phyloP scores from a whole-genome alignment of 2,888 invertebrate genomes.

The Lepidonotus clava region DNA sequence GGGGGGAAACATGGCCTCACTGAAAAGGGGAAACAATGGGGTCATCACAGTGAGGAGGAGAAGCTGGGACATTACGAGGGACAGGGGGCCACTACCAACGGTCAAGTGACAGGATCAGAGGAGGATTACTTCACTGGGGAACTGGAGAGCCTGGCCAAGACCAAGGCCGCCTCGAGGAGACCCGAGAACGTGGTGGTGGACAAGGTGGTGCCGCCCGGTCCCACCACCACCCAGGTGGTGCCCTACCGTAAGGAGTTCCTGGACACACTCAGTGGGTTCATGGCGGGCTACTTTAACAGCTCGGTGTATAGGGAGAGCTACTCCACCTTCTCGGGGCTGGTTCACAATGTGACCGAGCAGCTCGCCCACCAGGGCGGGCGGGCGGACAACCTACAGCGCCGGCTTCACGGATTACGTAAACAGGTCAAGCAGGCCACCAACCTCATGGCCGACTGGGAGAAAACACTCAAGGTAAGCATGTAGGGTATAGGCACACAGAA shows the following conservation, averaged over 20 bases:
- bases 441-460: background rate
- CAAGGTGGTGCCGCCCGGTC: background rate
- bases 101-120: background rate
- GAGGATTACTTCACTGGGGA: background rate
- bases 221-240: background rate
- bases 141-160: background rate
- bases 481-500: too few species aligned
- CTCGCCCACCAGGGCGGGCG: background rate
- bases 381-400: background rate
- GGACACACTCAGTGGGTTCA: background rate
- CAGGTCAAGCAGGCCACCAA: conserved; percentile 7
- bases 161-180: background rate
- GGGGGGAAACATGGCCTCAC: background rate
- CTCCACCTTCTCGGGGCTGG: background rate
- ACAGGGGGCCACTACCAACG: background rate
- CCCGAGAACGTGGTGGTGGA: background rate
- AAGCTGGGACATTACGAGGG: background rate
- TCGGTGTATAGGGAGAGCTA: background rate
- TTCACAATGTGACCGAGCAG: background rate
- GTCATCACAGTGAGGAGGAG: background rate
- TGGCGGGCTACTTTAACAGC: background rate
- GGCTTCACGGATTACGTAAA: background rate
- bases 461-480: conserved; percentile 2
- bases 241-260: background rate
- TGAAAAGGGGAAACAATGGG: background rate